Percentiles rank a stretch among this genome's conserved stretches.
Conservation (phyloP, 2,113 vertebrate genomes). For the Pyxicephalus adspersus region DNA sequence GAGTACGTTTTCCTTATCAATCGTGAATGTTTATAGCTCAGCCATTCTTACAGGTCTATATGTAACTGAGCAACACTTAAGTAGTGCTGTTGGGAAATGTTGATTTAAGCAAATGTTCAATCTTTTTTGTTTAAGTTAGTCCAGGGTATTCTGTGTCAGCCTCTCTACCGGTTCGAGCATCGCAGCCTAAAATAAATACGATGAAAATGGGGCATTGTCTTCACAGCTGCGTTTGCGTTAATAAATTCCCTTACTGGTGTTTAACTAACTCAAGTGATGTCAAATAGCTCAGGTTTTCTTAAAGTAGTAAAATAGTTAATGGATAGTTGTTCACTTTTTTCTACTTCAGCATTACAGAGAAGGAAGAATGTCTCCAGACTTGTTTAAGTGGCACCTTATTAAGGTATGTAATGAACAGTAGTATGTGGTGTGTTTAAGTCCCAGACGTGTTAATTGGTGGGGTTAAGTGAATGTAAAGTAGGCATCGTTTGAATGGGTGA, state of each 20-base stretch:
- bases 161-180: neutral
- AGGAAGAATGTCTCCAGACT: neutral
- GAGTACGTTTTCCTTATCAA: neutral
- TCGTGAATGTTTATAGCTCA: neutral
- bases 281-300: neutral
- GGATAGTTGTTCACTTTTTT: neutral
- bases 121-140: slow-evolving; percentile 5
- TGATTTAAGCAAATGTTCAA: slow-evolving; percentile 2
- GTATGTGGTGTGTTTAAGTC: neutral
- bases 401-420: neutral
- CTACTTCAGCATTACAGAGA: too few relatives aligned
- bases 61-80: neutral
- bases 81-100: neutral
- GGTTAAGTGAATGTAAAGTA: slow-evolving; percentile 13
- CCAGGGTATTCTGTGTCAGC: neutral
- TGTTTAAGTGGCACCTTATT: neutral
- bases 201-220: neutral
- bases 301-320: neutral
- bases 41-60: neutral
- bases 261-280: slow-evolving; percentile 10
- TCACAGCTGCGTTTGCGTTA: slow-evolving; percentile 7
- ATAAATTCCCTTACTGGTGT: slow-evolving; percentile 13
- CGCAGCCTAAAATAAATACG: neutral
- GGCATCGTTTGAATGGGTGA: neutral
- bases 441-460: slow-evolving; percentile 1